phyloP scores from a whole-genome alignment of 2,888 invertebrate species.

The Tethea ocularis region DNA sequence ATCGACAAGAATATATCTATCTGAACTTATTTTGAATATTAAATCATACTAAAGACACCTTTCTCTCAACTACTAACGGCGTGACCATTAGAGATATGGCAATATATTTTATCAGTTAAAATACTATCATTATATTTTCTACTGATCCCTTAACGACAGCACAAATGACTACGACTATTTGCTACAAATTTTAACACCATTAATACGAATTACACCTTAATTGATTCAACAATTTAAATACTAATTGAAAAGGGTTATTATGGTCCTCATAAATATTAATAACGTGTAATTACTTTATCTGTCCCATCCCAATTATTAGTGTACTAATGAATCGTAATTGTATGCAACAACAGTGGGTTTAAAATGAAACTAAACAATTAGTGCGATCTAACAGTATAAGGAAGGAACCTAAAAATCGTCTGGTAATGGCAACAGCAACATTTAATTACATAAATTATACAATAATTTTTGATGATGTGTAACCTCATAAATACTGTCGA shows the following conservation, averaged over 20 bases:
- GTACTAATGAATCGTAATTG: not conserved
- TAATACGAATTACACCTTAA: not conserved
- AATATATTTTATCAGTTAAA: too few species aligned
- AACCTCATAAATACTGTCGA: too few species aligned
- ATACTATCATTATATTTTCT: too few species aligned
- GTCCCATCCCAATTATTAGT: not conserved
- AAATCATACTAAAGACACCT: too few species aligned
- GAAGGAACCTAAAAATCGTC: conserved; percentile 1
- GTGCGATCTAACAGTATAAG: not conserved
- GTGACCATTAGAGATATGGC: too few species aligned
- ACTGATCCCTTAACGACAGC: not conserved
- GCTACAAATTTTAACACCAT: not conserved
- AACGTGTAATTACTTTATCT: not conserved
- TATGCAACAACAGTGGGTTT: not conserved
- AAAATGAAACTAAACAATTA: not conserved
- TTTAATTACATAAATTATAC: not conserved
- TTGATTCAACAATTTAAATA: not conserved
- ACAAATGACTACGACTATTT: not conserved
- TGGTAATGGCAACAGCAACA: not conserved
- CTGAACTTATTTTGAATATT: too few species aligned
- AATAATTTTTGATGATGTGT: too few species aligned
- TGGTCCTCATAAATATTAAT: not conserved
- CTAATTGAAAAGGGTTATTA: not conserved
- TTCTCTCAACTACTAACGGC: too few species aligned
- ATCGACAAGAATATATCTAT: too few species aligned